Percentiles rank a stretch among this genome's conserved stretches.
These are phyloP conservation scores for Melitaea cinxia DNA, from an alignment of 1,140 invertebrate genomes.

Conservation along the genomic window DNA sequence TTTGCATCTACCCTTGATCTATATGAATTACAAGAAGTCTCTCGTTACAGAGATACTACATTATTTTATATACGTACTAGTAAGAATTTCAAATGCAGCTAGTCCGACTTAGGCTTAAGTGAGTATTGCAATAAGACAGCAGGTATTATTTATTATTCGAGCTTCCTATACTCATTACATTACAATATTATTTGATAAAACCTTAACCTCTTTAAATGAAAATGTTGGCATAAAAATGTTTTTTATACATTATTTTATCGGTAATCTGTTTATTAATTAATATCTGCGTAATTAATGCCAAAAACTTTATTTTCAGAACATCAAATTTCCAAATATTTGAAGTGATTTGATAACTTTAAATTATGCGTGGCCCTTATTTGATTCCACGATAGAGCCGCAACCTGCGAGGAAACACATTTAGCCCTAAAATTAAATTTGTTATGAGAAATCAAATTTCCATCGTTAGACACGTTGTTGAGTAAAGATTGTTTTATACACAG, in stretches of 20 bases:
- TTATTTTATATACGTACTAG: neutral
- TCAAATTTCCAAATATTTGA: neutral
- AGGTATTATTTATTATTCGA: neutral
- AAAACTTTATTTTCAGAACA: too few relatives aligned
- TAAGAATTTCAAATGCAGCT: neutral
- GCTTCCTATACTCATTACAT: neutral
- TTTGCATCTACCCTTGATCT: too few relatives aligned
- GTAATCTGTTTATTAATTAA: too few relatives aligned
- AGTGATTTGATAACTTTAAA: slow-evolving; percentile 17
- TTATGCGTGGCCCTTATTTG: slow-evolving; percentile 22
- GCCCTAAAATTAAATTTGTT: slow-evolving; percentile 26
- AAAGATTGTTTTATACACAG: neutral
- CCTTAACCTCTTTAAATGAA: too few relatives aligned
- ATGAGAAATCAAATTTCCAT: slow-evolving; percentile 29
- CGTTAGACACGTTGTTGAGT: slow-evolving; percentile 15
- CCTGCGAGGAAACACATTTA: slow-evolving; percentile 12
- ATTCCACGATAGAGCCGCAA: slow-evolving; percentile 17
- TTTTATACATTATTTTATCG: too few relatives aligned
- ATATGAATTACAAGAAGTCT: too few relatives aligned
- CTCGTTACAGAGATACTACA: too few relatives aligned
- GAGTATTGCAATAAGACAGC: neutral
- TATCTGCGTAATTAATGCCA: too few relatives aligned
- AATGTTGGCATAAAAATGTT: too few relatives aligned
- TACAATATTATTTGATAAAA: neutral
- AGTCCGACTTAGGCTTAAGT: neutral